Base-by-base conservation (phyloP, 2,797 vertebrate genomes). In the Schizothorax lantsangensis region DNA sequence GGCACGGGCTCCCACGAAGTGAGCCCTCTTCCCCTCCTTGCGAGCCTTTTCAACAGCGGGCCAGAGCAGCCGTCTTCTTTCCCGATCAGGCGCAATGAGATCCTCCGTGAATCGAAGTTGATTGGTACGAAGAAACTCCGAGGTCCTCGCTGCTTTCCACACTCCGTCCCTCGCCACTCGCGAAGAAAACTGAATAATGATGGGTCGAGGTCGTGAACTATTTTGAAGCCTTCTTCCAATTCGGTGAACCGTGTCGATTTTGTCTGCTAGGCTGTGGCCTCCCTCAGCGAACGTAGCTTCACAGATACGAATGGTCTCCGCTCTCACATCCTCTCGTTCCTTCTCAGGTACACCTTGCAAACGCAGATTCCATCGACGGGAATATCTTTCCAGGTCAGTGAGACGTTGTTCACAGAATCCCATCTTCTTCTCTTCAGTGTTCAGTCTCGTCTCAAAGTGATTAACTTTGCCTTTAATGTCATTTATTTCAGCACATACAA, bases 101-200 rank as follows among this genome's bases (percentile, higher is more conserved):
- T 87, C 71, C 45, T 86, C 85, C 0, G 40, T 71, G 52, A 86
- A 86, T 1, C 54, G 23, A n/a, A 86, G 68, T 10, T 49, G 54
- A 40, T 78, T 83, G 59, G 59, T 33, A 4, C 43, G 26, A 15
- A 87, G 54, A 38, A 81, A 87, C 1, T 33, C 17, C 1, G 59
- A 78, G 5, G 36, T 83, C 43, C 77, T 83, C 12, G 62, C 73
- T 17, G 72, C 79, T 49, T 81, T 86, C 85, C 79, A 86, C 12
- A 74, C 59, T 33, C n/a, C 57, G 36, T 66, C 57, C 36, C 36
- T 82, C 7, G 3, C n/a, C 7, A 54, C n/a, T 9, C 73, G 33
- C 3, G 21, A 66, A 49, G 33, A 64, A n/a, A 59, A 71, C 45
- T 83, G 59, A 21, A 87, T 15, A 47, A 87, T 54, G 8, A 75